These are phyloP conservation scores for Dorcus hopei DNA, from an alignment of 2,888 invertebrate genomes.

Conservation along the genomic window DNA sequence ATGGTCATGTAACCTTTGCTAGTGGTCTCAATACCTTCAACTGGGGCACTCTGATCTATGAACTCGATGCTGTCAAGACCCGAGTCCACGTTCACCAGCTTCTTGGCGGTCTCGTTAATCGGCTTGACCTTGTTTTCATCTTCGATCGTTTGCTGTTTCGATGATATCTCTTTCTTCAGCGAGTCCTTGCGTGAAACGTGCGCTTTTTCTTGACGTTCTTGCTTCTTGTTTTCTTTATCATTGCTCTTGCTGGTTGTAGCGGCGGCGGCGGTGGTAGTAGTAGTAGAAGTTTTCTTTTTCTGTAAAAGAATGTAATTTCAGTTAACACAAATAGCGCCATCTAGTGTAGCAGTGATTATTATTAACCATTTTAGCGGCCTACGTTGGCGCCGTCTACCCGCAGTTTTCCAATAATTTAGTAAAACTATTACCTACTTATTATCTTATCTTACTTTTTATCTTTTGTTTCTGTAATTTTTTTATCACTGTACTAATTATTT, in stretches of 20 bases:
- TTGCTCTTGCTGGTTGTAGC: conserved; percentile 14
- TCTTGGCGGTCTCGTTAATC: conserved; percentile 55
- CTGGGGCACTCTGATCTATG: conserved; percentile 65
- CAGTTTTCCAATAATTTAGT: no score
- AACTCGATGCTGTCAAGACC: conserved; percentile 54
- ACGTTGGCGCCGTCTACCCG: no score
- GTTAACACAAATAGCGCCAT: not conserved
- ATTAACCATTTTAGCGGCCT: not conserved
- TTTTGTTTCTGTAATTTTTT: no score
- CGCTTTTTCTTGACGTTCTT: conserved; percentile 10
- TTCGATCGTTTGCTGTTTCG: not conserved
- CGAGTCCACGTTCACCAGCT: conserved; percentile 21
- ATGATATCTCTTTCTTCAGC: conserved; percentile 17
- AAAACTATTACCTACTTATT: no score
- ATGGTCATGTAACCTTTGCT: conserved; percentile 44
- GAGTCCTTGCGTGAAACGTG: conserved; percentile 13
- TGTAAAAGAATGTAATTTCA: not conserved
- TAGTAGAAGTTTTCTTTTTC: conserved; percentile 3
- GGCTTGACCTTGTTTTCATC: conserved; percentile 40
- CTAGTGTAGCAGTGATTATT: not conserved
- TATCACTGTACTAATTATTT: no score
- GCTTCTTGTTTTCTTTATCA: conserved; percentile 14
- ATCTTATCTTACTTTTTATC: no score
- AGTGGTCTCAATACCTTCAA: conserved; percentile 54
- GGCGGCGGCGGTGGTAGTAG: not conserved